phyloP scores from a whole-genome alignment of 2,888 invertebrate species.

The Lasioglossum leucozonium region DNA sequence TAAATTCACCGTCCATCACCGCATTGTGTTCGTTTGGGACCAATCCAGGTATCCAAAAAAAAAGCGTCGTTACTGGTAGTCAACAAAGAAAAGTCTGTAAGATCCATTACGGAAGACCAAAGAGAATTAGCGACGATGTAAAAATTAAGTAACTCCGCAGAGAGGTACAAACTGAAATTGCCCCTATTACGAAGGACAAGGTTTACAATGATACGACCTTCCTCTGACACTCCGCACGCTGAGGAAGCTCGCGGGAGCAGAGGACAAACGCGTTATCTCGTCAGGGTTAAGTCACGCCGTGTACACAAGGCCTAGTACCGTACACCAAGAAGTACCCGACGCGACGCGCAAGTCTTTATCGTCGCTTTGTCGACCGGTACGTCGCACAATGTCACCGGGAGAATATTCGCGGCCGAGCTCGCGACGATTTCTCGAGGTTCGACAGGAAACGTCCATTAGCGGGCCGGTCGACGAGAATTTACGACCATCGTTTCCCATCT shows the following conservation, averaged over 20 bases:
- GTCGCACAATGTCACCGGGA: conserved; percentile 40
- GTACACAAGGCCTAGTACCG: conserved; percentile 44
- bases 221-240: conserved; percentile 8
- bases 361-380: conserved; percentile 52
- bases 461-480: conserved; percentile 56
- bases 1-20: too few species aligned
- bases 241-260: neutral
- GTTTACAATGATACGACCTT: neutral
- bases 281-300: conserved; percentile 32
- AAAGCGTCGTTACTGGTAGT: neutral
- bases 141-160: neutral
- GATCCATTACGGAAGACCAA: neutral
- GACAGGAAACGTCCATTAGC: conserved; percentile 78
- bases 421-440: conserved; percentile 64
- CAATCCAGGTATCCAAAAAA: too few species aligned
- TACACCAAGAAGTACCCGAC: conserved; percentile 20
- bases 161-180: neutral
- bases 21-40: too few species aligned
- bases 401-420: conserved; percentile 54
- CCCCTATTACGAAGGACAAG: neutral
- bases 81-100: neutral
- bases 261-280: conserved; percentile 49
- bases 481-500: conserved; percentile 49
- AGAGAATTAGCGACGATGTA: neutral
- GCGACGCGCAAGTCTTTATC: conserved; percentile 42